A percentile compares a stretch with the other conserved stretches of the same genome.
phyloP scores from a whole-genome alignment of 2,888 invertebrate genomes.

The Norana najaformis region DNA sequence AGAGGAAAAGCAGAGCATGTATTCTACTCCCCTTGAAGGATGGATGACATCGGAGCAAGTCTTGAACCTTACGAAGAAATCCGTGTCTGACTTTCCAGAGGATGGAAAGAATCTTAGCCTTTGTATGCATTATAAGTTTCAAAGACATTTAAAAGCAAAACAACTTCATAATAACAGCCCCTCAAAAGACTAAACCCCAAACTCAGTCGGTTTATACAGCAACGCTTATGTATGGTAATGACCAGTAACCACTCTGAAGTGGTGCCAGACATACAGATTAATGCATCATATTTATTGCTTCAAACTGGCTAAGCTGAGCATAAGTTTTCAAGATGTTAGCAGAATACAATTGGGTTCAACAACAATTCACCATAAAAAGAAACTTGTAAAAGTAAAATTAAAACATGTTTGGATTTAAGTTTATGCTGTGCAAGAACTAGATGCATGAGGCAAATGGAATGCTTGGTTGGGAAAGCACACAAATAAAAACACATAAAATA shows the following conservation, averaged over 20 bases:
- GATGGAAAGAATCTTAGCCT: background rate
- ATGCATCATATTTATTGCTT: background rate
- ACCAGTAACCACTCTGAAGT: too few species aligned
- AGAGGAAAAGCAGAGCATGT: background rate
- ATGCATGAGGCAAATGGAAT: conserved; percentile 4
- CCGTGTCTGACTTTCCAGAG: too few species aligned
- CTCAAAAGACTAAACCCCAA: background rate
- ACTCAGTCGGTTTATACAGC: background rate
- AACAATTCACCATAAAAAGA: background rate
- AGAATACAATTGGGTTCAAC: background rate
- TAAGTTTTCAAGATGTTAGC: background rate
- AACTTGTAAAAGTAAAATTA: background rate
- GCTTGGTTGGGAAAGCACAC: background rate
- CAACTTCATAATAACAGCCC: background rate
- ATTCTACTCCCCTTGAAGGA: too few species aligned
- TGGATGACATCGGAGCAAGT: too few species aligned
- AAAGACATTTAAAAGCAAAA: background rate
- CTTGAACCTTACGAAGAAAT: too few species aligned
- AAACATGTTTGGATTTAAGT: background rate
- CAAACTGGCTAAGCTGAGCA: background rate
- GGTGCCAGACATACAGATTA: background rate
- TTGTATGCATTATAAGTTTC: too few species aligned
- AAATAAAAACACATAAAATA: background rate
- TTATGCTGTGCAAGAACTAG: background rate
- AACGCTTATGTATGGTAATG: background rate